Evolutionary conservation across 2,113 vertebrate genomes (phyloP).

Genomic region (Suncus etruscus): DNA sequence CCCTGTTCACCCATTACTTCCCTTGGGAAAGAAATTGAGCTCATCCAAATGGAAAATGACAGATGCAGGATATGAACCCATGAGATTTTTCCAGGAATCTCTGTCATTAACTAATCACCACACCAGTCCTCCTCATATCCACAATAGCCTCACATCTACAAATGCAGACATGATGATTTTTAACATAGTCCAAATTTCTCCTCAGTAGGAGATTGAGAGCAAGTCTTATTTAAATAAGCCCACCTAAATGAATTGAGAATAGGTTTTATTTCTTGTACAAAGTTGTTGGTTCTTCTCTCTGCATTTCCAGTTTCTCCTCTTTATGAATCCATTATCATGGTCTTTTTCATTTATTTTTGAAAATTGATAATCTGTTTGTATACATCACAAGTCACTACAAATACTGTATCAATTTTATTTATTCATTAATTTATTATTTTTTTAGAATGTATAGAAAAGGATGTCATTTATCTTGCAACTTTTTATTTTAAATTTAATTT

Average conservation of each 20-base stretch:
- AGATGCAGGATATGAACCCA: neutral
- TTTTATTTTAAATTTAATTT: too few species aligned
- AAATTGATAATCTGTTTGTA: neutral
- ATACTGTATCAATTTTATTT: neutral
- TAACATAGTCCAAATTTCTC: neutral
- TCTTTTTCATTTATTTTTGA: constrained; percentile 19
- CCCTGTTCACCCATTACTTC: too few species aligned
- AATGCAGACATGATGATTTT: too few species aligned
- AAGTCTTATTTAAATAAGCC: neutral
- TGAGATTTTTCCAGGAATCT: neutral
- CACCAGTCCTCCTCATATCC: neutral
- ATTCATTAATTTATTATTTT: too few species aligned
- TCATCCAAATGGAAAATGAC: neutral
- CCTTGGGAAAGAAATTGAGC: neutral
- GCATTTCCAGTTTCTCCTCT: neutral
- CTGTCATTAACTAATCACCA: accelerated
- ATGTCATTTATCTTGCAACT: too few species aligned
- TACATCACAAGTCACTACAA: constrained; percentile 24
- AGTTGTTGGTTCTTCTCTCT: neutral
- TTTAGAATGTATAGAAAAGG: too few species aligned
- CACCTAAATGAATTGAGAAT: accelerated
- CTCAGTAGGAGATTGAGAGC: neutral
- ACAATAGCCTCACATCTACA: neutral
- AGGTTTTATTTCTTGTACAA: neutral
- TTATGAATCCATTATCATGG: neutral